Percentiles rank a stretch among this genome's conserved stretches.
Conservation (phyloP, 2,113 vertebrate genomes). For the Meleagris gallopavo region DNA sequence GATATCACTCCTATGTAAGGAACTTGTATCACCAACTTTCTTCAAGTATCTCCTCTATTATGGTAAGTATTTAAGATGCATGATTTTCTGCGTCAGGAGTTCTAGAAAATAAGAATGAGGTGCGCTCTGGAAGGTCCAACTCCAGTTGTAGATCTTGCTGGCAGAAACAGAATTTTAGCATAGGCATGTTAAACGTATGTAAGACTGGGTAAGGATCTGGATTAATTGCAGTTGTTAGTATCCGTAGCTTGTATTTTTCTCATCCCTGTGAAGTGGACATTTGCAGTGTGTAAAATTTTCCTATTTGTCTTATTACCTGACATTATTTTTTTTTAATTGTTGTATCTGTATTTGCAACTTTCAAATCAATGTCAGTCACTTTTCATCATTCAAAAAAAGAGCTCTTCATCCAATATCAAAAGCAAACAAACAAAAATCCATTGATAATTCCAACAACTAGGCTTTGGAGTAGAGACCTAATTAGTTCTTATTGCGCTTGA, state of each 20-base stretch:
- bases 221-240: not conserved
- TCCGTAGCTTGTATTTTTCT: not conserved
- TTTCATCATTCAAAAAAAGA: not conserved
- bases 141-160: not conserved
- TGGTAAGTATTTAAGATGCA: conserved; percentile 27
- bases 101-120: not conserved
- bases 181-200: not conserved
- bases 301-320: not conserved
- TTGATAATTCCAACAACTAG: conserved; percentile 33
- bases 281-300: not conserved
- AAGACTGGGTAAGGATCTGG: not conserved
- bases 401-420: not conserved
- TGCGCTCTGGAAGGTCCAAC: not conserved
- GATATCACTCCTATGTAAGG: not conserved
- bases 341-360: not conserved
- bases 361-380: not conserved
- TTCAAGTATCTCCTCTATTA: not conserved
- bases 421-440: conserved; percentile 28
- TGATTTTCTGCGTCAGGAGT: not conserved
- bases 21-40: not conserved
- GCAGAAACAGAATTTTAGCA: not conserved
- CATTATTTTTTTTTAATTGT: not conserved
- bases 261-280: not conserved
- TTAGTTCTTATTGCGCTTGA: conserved; percentile 43
- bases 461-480: conserved; percentile 38